These are phyloP conservation scores for Mythimna lalbum DNA, from an alignment of 2,888 invertebrate species.

Conservation along the genomic window DNA sequence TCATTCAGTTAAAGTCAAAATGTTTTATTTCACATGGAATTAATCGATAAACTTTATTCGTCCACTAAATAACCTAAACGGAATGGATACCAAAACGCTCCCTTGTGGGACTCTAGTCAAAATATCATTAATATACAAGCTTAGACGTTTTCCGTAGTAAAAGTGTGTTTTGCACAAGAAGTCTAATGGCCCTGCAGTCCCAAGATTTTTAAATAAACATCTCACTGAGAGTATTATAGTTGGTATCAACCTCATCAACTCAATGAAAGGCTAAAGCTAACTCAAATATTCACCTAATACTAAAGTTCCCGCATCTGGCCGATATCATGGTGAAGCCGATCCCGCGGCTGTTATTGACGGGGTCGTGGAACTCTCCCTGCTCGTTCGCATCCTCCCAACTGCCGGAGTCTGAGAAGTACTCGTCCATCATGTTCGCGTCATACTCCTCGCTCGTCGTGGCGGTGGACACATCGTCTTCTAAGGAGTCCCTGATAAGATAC, in stretches of 20 bases:
- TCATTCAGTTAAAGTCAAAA: too few species aligned
- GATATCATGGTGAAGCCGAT: conserved; percentile 69
- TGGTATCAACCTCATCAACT: background rate
- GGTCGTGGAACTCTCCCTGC: conserved; percentile 81
- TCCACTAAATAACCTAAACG: background rate
- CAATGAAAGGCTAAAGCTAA: background rate
- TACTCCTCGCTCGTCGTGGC: conserved; percentile 80
- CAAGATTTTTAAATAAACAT: background rate
- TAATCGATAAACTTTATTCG: too few species aligned
- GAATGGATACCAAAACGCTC: background rate
- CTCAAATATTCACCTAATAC: conserved; percentile 73
- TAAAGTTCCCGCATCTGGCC: conserved; percentile 82
- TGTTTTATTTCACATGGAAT: too few species aligned
- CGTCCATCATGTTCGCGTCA: conserved; percentile 68
- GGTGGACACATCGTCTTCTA: conserved; percentile 75
- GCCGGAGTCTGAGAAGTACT: conserved; percentile 79
- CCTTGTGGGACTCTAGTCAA: background rate
- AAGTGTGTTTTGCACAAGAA: background rate
- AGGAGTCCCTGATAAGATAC: conserved; percentile 59
- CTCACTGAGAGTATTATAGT: background rate
- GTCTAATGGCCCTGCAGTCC: background rate
- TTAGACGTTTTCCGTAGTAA: background rate
- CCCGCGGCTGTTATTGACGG: conserved; percentile 73
- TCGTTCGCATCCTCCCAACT: conserved; percentile 78
- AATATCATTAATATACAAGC: background rate